A percentile compares a stretch with the other conserved stretches of the same genome.
These are phyloP conservation scores for Muscicapa striata DNA, from an alignment of 2,797 vertebrate genomes.

Conservation along the genomic window DNA sequence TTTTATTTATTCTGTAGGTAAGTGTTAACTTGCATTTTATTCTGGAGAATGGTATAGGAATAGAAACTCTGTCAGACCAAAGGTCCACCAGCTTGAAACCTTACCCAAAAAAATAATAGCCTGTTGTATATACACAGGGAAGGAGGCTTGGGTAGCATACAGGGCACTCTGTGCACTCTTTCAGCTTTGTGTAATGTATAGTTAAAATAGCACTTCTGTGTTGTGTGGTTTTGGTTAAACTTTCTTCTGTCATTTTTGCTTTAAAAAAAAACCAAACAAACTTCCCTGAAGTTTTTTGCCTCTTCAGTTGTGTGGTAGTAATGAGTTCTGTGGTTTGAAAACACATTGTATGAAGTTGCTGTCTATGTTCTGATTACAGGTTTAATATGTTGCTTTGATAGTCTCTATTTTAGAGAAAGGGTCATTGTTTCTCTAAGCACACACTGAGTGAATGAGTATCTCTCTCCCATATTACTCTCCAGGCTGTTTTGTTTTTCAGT, in stretches of 20 bases:
- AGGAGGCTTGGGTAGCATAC: background rate
- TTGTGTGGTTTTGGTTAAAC: background rate
- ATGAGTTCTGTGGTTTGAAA: background rate
- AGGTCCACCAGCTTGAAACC: background rate
- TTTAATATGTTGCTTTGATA: background rate
- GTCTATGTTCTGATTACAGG: background rate
- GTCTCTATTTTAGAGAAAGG: background rate
- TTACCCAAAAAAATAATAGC: background rate
- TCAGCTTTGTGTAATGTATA: accelerated
- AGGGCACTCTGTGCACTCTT: accelerated
- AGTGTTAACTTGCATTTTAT: background rate
- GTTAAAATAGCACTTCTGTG: background rate
- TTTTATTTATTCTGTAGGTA: background rate
- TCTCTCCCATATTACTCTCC: background rate
- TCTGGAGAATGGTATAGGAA: background rate
- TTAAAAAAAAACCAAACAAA: background rate
- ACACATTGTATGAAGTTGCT: accelerated
- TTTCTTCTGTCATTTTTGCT: background rate
- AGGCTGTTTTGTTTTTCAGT: background rate
- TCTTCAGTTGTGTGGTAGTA: background rate
- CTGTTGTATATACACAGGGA: accelerated
- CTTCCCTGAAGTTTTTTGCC: background rate
- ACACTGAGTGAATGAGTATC: background rate
- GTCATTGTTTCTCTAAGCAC: background rate
- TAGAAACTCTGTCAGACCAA: background rate